A percentile compares a stretch with the other conserved stretches of the same genome.
These are phyloP conservation scores for Pseudochaenichthys georgianus DNA, from an alignment of 2,797 vertebrate species.

Conservation along the genomic window DNA sequence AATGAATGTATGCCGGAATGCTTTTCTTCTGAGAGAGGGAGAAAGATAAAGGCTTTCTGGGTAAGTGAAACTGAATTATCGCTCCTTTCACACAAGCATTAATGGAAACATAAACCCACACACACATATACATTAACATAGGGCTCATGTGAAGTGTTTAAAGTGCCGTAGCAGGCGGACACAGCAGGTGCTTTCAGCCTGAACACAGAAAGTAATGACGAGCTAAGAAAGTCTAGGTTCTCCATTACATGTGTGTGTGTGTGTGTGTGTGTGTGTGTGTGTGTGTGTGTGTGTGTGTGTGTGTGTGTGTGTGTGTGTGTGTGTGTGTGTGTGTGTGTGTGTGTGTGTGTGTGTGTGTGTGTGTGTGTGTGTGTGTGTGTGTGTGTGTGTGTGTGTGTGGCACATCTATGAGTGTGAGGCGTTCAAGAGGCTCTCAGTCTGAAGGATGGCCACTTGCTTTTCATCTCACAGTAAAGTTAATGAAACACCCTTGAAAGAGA, in stretches of 20 bases:
- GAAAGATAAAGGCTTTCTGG: slow-evolving; percentile 23
- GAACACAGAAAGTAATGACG: slow-evolving; percentile 75
- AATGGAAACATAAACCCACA: slow-evolving; percentile 65
- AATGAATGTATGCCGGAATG: slow-evolving; percentile 66
- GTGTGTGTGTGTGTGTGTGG: slow-evolving; percentile 25
- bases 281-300: slow-evolving; percentile 28
- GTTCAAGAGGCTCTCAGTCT: slow-evolving; percentile 65
- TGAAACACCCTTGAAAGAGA: slow-evolving; percentile 70
- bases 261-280: slow-evolving; percentile 17
- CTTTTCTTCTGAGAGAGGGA: slow-evolving; percentile 33
- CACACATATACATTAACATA: slow-evolving; percentile 49
- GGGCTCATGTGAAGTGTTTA: slow-evolving; percentile 70
- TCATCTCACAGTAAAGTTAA: slow-evolving; percentile 73
- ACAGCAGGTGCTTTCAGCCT: slow-evolving; percentile 74
- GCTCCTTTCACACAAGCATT: slow-evolving; percentile 57
- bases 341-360: slow-evolving; percentile 46
- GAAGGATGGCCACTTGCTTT: slow-evolving; percentile 76
- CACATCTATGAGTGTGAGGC: slow-evolving; percentile 50
- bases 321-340: slow-evolving; percentile 39
- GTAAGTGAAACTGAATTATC: slow-evolving; percentile 70
- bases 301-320: slow-evolving; percentile 37
- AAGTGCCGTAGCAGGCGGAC: slow-evolving; percentile 63
- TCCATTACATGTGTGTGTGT: slow-evolving; percentile 67
- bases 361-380: slow-evolving; percentile 19
- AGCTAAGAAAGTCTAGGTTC: slow-evolving; percentile 69